phyloP scores from a whole-genome alignment of 2,113 vertebrate species.

The Helogale parvula region DNA sequence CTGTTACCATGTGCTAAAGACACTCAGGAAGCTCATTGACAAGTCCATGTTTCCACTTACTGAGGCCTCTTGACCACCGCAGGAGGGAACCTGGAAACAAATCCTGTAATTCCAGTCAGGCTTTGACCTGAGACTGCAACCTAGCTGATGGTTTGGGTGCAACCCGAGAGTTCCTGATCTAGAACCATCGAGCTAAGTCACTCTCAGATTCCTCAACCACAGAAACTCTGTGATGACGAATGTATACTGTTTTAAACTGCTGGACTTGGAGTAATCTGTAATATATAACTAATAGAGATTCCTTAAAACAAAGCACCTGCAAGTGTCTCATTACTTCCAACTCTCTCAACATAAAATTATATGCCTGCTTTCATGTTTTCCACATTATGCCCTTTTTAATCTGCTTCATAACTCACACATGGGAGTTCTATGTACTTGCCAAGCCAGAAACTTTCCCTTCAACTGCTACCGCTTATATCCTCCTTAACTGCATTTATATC shows the following conservation, averaged over 20 bases:
- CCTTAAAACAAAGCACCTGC: background rate
- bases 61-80: background rate
- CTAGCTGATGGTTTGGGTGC: rapidly evolving
- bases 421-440: background rate
- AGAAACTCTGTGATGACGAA: background rate
- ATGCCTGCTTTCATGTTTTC: background rate
- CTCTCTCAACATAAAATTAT: background rate
- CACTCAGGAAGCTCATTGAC: rapidly evolving
- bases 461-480: background rate
- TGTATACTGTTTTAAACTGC: background rate
- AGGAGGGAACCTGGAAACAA: background rate
- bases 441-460: background rate
- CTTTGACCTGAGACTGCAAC: background rate
- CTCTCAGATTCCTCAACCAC: background rate
- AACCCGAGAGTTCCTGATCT: background rate
- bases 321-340: background rate
- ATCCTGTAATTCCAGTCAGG: background rate
- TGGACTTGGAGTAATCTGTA: background rate
- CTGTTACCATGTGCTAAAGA: background rate
- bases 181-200: background rate
- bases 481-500: background rate
- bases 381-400: background rate
- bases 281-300: background rate
- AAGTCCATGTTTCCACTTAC: background rate
- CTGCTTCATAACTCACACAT: background rate